Conservation (phyloP, 2,888 invertebrate genomes). For the Apodemia mormo region DNA sequence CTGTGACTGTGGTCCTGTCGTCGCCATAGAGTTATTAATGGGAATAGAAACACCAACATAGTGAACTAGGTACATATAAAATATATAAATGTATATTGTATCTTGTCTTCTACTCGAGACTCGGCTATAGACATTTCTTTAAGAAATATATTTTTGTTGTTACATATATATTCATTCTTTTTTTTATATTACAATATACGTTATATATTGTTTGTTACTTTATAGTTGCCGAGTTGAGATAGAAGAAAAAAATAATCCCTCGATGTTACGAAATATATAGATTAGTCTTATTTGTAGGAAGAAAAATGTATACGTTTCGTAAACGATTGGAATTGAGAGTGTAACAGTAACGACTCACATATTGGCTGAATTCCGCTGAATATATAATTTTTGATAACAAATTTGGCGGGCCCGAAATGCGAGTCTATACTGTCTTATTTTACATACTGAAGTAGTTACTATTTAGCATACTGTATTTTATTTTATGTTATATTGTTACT, state of each 20-base stretch:
- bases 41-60: constrained; percentile 80
- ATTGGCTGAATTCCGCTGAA: constrained; percentile 38
- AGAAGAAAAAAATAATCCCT: constrained; percentile 45
- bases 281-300: constrained; percentile 41
- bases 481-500: constrained; percentile 49
- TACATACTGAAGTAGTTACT: constrained; percentile 79
- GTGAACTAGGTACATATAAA: constrained; percentile 69
- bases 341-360: constrained; percentile 54
- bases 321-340: constrained; percentile 47
- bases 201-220: constrained; percentile 51
- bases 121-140: constrained; percentile 57
- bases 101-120: constrained; percentile 48
- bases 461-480: constrained; percentile 64
- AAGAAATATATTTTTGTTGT: constrained; percentile 72
- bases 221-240: constrained; percentile 49
- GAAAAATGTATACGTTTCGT: constrained; percentile 51
- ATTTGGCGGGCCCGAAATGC: constrained; percentile 47
- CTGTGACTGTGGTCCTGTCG: constrained; percentile 43
- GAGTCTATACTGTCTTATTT: constrained; percentile 67
- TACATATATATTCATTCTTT: constrained; percentile 67
- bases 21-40: constrained; percentile 69
- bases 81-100: constrained; percentile 59
- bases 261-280: constrained; percentile 54
- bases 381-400: constrained; percentile 32
- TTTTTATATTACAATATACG: constrained; percentile 59